Percentiles rank a stretch among this genome's conserved stretches.
Conservation (phyloP, 1,140 invertebrate species). For the Varroa destructor region DNA sequence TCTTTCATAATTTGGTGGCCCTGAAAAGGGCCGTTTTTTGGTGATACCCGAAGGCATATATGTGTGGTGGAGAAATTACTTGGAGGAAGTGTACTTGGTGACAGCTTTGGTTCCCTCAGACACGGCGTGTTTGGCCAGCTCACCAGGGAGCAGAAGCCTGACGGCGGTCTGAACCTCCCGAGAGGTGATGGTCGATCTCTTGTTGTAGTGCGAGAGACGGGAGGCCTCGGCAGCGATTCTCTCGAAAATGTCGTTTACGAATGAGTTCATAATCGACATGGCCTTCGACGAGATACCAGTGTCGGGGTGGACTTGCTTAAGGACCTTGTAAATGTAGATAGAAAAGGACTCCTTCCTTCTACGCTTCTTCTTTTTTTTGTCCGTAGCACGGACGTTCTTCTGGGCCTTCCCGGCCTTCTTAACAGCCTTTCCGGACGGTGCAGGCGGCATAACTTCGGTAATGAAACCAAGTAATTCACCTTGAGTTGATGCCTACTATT, state of each 20-base stretch:
- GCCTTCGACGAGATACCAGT: constrained; percentile 49
- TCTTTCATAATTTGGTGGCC: constrained; percentile 25
- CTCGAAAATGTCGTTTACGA: constrained; percentile 42
- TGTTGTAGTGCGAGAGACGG: constrained; percentile 39
- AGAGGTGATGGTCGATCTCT: constrained; percentile 40
- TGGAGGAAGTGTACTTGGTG: constrained; percentile 44
- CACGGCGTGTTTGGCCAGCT: constrained; percentile 44
- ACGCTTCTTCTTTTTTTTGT: constrained; percentile 31
- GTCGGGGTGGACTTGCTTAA: constrained; percentile 57
- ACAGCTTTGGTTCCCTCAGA: constrained; percentile 45
- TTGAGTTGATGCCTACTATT: background rate
- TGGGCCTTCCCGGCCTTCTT: constrained; percentile 29
- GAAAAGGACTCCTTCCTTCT: constrained; percentile 52
- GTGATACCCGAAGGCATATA: background rate
- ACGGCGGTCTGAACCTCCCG: constrained; percentile 43
- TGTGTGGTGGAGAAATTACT: constrained; percentile 37
- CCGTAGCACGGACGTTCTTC: constrained; percentile 29
- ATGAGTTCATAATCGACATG: constrained; percentile 46
- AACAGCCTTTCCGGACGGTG: constrained; percentile 47
- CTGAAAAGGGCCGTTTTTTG: constrained; percentile 27
- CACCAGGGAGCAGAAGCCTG: constrained; percentile 40
- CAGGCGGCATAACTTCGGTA: constrained; percentile 38
- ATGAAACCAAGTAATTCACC: background rate
- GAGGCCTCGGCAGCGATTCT: constrained; percentile 40
- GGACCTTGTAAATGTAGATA: constrained; percentile 56